Evolutionary conservation across 2,113 vertebrate genomes (phyloP), one percentile per base, ranked within the genome.

Genomic region (Petaurus breviceps): DNA sequence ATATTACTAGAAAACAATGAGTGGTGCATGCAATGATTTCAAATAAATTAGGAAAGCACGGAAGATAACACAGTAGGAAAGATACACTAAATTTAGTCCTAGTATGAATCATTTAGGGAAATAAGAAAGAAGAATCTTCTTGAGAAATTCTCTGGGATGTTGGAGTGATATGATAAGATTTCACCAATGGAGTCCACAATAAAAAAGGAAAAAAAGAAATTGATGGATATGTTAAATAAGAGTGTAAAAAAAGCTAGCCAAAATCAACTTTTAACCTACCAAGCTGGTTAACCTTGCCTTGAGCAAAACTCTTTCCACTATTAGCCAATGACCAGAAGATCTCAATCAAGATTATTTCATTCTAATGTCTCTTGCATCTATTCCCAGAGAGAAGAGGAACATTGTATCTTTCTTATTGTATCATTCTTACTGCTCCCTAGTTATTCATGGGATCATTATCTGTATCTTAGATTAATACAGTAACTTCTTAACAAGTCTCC

Each of bases 31-130:
- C 97, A 98, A 92, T 96, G 96, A 95, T 97, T 96, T 95, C 98
- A 98, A 98, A 98, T 98, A 98, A 98, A 98, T 97, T 98, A 97
- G 95, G 96, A 97, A 97, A 98, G 97, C 92, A 51, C 97, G 96
- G 97, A 96, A 77, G 96, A 97, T 92, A 98, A 98, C 95, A 94
- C 97, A 98, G 0, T 11, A 92, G 97, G 90, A 97, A 98, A 96
- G 97, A 98, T 96, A 96, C 55, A 91, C 95, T 92, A 68, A 97
- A 94, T 94, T 96, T 92, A 95, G 89, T 93, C 89, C 47, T 95
- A 94, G 95, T 97, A 94, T 89, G 92, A 96, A 96, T 95, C 89
- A 95, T 95, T 37, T 95, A 43, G n/a, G 52, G 89, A 96, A 91
- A 92, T 12, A 95, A 91, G 92, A 97, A 95, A 90, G 97, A 97